These are phyloP conservation scores for Germaria angustata DNA, from an alignment of 2,888 invertebrate genomes.

Conservation along the genomic window DNA sequence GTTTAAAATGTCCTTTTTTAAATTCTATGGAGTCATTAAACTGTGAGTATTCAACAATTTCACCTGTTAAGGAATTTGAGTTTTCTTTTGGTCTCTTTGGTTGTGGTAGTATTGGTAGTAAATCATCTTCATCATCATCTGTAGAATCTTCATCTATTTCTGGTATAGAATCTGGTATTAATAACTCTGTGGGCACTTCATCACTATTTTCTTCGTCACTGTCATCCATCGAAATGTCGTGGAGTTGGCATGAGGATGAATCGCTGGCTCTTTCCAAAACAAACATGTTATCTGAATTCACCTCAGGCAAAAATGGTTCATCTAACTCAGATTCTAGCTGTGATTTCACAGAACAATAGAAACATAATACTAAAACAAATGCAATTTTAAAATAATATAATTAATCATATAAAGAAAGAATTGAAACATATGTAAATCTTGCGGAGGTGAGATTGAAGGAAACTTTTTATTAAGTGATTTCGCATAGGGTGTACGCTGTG, in stretches of 20 bases:
- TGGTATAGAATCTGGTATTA: conserved; percentile 79
- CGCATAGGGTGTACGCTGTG: no score
- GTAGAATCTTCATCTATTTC: conserved; percentile 79
- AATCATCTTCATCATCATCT: conserved; percentile 74
- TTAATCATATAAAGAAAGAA: no score
- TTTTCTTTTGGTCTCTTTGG: conserved; percentile 48
- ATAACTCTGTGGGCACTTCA: conserved; percentile 78
- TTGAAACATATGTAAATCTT: no score
- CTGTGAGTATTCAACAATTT: conserved; percentile 48
- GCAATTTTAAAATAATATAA: no score
- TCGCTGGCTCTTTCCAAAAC: conserved; percentile 78
- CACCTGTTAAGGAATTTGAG: conserved; percentile 21
- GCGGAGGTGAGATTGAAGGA: no score
- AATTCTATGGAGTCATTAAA: conserved; percentile 70
- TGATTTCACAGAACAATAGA: no score
- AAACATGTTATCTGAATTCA: conserved; percentile 76
- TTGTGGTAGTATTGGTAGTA: conserved; percentile 69
- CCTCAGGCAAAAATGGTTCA: conserved; percentile 79
- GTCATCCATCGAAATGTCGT: conserved; percentile 65
- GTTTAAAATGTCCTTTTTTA: conserved; percentile 78
- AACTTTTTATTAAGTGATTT: no score
- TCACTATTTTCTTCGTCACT: conserved; percentile 76
- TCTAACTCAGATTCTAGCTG: conserved; percentile 63
- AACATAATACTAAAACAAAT: no score
- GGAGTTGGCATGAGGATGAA: conserved; percentile 73